Evolutionary conservation across 37 sponge, comb jelly and placozoan species (phyloP), one percentile per base, ranked within the genome.

Genomic region (Geodia barretti): DNA sequence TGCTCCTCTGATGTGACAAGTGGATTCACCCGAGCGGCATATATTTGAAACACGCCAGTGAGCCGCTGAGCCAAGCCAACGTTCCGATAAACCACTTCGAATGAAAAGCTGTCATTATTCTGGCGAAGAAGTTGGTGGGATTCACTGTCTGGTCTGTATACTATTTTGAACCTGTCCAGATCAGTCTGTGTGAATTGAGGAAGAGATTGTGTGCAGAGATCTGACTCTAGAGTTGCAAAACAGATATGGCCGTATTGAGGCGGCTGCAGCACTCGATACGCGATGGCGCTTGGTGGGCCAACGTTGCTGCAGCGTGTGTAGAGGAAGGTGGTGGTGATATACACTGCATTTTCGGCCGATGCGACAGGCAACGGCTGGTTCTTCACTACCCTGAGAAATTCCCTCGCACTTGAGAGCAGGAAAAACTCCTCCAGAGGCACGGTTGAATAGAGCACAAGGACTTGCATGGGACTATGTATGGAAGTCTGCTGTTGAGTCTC

Each of bases 341-440:
- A 70, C 64, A 81, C 73, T 26, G 65, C 47, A 9, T 19, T 41
- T n/a, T n/a, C n/a, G 67, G 14, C 28, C 20, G 54, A 25, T 23
- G 25, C 17, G 1, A 87, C 58, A 19, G 87, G 87, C 59, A 87
- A 68, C 3, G 87, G 87, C 11, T 28, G 39, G 61, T 74, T 87
- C 31, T 42, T 31, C 28, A 72, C 25, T 42, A 86, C 24, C 47
- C 19, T 59, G 3, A 47, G 54, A 47, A 47, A 14, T 7, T 47
- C 54, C 11, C 14, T 47, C 7, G 7, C 7, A 14, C 54, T 47
- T 47, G 54, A 47, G 54, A 47, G 11, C 7, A 47, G 54, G 54
- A 47, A 47, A 47, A 47, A 47, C 7, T 47, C 54, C 54, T 47
- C 54, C 54, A 47, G 54, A 47, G 54, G 14, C 11, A 47, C 7